phyloP scores from a whole-genome alignment of 2,797 vertebrate genomes.

The Leuciscus waleckii region DNA sequence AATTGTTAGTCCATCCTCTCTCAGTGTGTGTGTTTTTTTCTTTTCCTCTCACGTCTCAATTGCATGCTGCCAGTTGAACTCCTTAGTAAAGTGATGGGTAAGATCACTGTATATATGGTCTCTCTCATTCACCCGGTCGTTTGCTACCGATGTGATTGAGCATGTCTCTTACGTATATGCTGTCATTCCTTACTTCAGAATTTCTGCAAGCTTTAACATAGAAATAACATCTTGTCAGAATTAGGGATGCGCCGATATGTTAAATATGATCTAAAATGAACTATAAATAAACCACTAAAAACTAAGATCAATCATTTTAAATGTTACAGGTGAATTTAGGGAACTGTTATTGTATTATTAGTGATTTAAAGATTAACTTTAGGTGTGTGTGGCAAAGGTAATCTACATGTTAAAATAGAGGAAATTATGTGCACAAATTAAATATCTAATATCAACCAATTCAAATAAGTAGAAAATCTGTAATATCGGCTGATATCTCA shows the following conservation, averaged over 20 bases:
- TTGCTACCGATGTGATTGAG: constrained; percentile 15
- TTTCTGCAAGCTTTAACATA: background rate
- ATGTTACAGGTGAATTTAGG: background rate
- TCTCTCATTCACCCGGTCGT: constrained; percentile 63
- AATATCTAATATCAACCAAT: background rate
- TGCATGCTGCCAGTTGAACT: constrained; percentile 87
- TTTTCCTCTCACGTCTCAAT: constrained; percentile 64
- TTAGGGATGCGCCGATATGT: constrained; percentile 1
- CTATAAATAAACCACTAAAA: background rate
- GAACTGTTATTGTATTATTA: background rate
- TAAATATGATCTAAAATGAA: background rate
- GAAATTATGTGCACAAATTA: background rate
- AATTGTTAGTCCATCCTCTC: constrained; percentile 36
- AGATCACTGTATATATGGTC: constrained; percentile 65
- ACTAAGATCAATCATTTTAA: background rate
- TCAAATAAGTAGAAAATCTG: background rate
- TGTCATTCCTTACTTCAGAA: background rate
- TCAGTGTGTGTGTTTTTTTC: constrained; percentile 58
- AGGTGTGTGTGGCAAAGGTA: background rate
- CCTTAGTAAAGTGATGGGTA: constrained; percentile 86
- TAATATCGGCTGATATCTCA: background rate
- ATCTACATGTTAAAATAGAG: background rate
- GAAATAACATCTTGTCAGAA: constrained; percentile 7
- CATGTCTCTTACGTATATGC: background rate
- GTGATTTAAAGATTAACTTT: background rate